A percentile compares a stretch with the other conserved stretches of the same genome.
Evolutionary conservation across 1,140 invertebrate genomes (phyloP).

Genomic region (Penaeus vannamei): DNA sequence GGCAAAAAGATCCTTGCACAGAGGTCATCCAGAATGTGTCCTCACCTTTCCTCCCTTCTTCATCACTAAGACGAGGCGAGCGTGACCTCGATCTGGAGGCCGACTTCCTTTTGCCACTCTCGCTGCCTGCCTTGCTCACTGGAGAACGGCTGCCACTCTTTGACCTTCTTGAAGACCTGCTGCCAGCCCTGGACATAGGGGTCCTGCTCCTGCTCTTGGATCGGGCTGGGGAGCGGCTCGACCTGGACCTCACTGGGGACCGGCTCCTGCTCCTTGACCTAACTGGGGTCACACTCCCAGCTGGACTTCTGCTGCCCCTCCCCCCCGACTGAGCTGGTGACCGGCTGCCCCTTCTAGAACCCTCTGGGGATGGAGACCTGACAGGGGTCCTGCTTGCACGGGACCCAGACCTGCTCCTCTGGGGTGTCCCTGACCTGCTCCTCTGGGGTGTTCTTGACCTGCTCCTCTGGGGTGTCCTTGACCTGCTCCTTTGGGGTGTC

Average conservation of each 20-base stretch:
- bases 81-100: constrained; percentile 12
- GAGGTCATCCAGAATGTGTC: no score
- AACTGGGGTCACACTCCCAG: no score
- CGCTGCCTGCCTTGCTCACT: constrained; percentile 4
- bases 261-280: no score
- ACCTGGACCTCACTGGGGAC: no score
- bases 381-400: not conserved
- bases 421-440: not conserved
- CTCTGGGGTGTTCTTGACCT: not conserved
- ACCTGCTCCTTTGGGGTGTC: constrained; percentile 10
- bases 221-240: constrained; percentile 27
- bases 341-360: constrained; percentile 20
- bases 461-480: not conserved
- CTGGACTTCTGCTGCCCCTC: no score
- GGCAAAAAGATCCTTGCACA: no score
- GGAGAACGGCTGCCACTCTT: constrained; percentile 33
- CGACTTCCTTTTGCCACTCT: constrained; percentile 27
- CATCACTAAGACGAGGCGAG: not conserved
- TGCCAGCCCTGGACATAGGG: not conserved
- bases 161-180: not conserved
- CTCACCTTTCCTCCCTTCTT: constrained; percentile 11
- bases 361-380: not conserved
- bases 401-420: not conserved
- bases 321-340: not conserved
- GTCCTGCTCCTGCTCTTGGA: constrained; percentile 25